Conservation (phyloP, 1,140 invertebrate genomes). For the Neodiprion lecontei region DNA sequence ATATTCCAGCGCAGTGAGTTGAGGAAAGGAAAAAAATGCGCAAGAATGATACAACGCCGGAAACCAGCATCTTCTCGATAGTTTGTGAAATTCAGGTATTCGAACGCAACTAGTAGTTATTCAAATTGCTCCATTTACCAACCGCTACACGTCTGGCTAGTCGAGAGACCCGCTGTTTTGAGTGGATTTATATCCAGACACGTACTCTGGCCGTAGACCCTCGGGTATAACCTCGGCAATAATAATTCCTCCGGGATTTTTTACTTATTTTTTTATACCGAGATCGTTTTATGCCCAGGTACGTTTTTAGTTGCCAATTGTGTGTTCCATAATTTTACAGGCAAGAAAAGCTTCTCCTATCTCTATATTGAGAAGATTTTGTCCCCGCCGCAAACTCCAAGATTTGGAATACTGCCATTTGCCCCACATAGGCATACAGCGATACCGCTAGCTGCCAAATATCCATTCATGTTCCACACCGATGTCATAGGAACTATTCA, state of each 20-base stretch:
- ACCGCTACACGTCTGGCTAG: slow-evolving; percentile 1
- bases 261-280: background rate
- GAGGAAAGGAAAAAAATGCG: too few species aligned
- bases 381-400: slow-evolving; percentile 35
- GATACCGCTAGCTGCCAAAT: slow-evolving; percentile 28
- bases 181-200: background rate
- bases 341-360: background rate
- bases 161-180: background rate
- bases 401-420: slow-evolving; percentile 58
- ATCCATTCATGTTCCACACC: background rate
- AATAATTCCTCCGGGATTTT: background rate
- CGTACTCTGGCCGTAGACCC: background rate
- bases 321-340: background rate
- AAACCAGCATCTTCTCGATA: background rate
- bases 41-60: background rate
- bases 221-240: background rate
- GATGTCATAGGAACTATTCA: slow-evolving; percentile 35
- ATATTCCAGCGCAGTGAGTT: too few species aligned
- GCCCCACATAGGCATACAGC: slow-evolving; percentile 54
- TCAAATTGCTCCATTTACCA: slow-evolving; percentile 1
- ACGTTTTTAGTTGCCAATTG: background rate
- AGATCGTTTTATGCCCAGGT: background rate
- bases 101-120: slow-evolving; percentile 7
- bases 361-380: slow-evolving; percentile 24
- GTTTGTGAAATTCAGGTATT: background rate